Evolutionary conservation across 2,888 invertebrate genomes (phyloP), one percentile per base, ranked within the genome.

Genomic region (Caprella mutica): DNA sequence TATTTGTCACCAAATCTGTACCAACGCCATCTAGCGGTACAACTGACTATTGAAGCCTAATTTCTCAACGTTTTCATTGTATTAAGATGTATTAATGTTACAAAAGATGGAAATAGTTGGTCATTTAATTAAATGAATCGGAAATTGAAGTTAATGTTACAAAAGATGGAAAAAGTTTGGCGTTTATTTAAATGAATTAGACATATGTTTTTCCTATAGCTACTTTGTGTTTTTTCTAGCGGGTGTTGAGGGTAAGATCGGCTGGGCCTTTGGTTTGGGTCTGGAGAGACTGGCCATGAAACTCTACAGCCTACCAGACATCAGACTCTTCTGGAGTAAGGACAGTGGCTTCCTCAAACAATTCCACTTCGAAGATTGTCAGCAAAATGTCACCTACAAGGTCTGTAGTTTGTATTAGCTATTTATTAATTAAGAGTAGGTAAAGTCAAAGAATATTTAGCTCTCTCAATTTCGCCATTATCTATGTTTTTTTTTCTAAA

Each of bases 251-350:
- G 83, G 89, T 70, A 82, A 84, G 52, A 86, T 97, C 68, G 97
- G 96, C 12, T 98, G 94, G 84, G 98, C 98, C 1, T 97, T 97
- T 74, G 98, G 98, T 8, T 74, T 98, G 5, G 98, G 98, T 0
- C 74, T 99, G 56, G 98, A 99, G 73, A 78, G 98, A 55, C 75
- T 97, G 43, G 96, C 97, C 0, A 99, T 99, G 98, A 84, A 85
- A 38, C 74, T 97, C 17, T 98, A 92, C 70, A 78, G 83, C 68
- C 94, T 99, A 65, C 93, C 96, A 0, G 97, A 99, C 72, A 97
- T 99, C 66, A 77, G 98, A 56, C 75, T 94, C 29, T 96, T 99
- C 77, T 99, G 97, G 98, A 91, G 89, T 62, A 80, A 76, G 1
- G 98, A 99, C 72, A 77, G 83, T 9, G 96, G 96, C 6, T 96